Base-by-base conservation (phyloP, 2,113 vertebrate genomes). In the Dasypus novemcinctus region DNA sequence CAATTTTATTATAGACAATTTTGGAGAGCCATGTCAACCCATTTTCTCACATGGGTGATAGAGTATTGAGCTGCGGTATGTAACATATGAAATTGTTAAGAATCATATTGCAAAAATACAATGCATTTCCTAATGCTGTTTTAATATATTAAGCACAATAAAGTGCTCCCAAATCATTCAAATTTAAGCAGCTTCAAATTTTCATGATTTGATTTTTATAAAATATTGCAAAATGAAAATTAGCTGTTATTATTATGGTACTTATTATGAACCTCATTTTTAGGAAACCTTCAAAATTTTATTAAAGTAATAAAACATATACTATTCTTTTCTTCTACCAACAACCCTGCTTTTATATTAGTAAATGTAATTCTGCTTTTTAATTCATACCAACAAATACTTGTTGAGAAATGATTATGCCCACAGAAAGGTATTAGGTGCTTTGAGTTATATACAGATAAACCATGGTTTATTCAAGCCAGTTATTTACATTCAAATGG, bases 291-390 rank as follows among this genome's bases (percentile, higher is more conserved):
- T 78, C 31, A 64, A 15, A 63, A 90, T 12, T 87, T 36, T 90
- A 87, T 92, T 92, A 52, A 95, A 64, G 14, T 82, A 76, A 75
- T 78, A 86, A 92, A 84, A 63, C 21, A 79, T 38, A 59, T 41
- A 68, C 33, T 78, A 27, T 74, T 46, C 1, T 78, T 79, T 90
- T 69, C 54, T 94, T 85, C 27, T 90, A 76, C 36, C 52, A 95
- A 63, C 13, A 80, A 43, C 10, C 10, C 4, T 90, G 21, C 15
- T 87, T 94, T 92, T 52, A 82, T 90, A 86, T 57, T 71, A 69
- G 43, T 69, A 69, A 63, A 5, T 54, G 46, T 95, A 93, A 80
- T 57, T 61, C 15, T 76, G 29, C 11, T 71, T 68, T 89, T 78
- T 64, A 84, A 83, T 92, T 92, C 27, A 92, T 94, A 80, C 12